These are phyloP conservation scores for Troilus luridus DNA, from an alignment of 2,888 invertebrate genomes.

Conservation along the genomic window DNA sequence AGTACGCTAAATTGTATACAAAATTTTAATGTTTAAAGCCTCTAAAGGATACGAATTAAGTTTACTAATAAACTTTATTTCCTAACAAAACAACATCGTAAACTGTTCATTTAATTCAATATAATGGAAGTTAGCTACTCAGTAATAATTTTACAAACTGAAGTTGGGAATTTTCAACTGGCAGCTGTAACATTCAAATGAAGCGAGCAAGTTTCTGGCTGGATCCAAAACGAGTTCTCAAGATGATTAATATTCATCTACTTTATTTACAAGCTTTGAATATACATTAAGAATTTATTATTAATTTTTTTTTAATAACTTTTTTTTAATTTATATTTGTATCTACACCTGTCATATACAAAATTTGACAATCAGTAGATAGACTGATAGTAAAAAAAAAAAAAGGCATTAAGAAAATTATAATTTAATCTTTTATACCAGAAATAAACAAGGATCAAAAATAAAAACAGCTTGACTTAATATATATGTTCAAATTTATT, in stretches of 20 bases:
- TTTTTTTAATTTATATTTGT: too few relatives aligned
- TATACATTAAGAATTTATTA: not conserved
- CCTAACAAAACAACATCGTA: not conserved
- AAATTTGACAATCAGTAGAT: too few relatives aligned
- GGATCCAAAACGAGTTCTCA: not conserved
- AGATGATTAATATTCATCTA: not conserved
- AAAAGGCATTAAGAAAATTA: too few relatives aligned
- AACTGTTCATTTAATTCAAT: not conserved
- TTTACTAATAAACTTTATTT: not conserved
- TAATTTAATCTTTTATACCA: too few relatives aligned
- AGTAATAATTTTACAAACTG: not conserved
- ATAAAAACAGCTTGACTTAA: too few relatives aligned
- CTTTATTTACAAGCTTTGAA: not conserved
- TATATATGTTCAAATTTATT: too few relatives aligned
- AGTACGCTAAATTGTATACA: not conserved
- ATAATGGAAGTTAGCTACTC: not conserved
- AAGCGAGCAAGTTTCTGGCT: not conserved
- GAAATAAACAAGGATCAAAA: too few relatives aligned
- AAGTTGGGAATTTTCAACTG: not conserved
- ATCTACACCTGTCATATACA: too few relatives aligned
- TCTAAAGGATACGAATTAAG: not conserved
- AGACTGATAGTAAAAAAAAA: too few relatives aligned
- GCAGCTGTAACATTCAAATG: slow-evolving; percentile 13
- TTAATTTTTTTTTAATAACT: too few relatives aligned
- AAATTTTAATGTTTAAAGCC: not conserved